These are phyloP conservation scores for Drosophila orena DNA, from an alignment of 1,140 invertebrate species.

Conservation along the genomic window DNA sequence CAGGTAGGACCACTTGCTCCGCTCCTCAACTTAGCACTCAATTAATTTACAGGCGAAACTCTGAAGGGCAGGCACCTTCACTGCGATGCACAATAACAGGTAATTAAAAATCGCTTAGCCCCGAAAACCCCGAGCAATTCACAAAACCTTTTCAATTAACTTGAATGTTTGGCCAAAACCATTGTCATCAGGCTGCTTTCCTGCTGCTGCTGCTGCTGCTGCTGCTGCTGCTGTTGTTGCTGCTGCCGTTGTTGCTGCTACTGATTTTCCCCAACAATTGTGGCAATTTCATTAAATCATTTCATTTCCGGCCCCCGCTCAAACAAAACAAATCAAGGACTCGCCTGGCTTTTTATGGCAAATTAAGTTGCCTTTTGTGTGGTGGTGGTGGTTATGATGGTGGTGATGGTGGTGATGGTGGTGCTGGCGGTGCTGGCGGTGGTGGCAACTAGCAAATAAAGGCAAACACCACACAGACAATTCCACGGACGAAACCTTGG, in stretches of 20 bases:
- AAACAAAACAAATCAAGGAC: constrained; percentile 72
- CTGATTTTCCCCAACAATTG: constrained; percentile 55
- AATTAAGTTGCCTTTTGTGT: constrained; percentile 66
- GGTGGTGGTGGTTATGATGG: constrained; percentile 1
- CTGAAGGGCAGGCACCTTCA: constrained; percentile 19
- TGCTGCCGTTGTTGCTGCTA: constrained; percentile 36
- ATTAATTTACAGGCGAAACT: constrained; percentile 52
- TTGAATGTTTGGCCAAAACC: constrained; percentile 55
- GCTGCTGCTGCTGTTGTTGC: constrained; percentile 25
- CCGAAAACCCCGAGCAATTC: constrained; percentile 18
- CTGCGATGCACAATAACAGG: constrained; percentile 52
- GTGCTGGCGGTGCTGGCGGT: constrained; percentile 3
- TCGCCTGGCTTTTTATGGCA: constrained; percentile 69
- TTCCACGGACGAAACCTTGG: constrained; percentile 39
- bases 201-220: constrained; percentile 24
- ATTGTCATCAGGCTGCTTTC: constrained; percentile 42
- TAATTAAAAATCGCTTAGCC: constrained; percentile 78
- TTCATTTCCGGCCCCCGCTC: constrained; percentile 69
- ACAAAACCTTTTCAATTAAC: constrained; percentile 74
- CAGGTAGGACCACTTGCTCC: constrained; percentile 30
- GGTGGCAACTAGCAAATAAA: constrained; percentile 59
- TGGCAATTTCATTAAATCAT: constrained; percentile 82
- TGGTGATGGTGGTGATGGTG: constrained; percentile 8
- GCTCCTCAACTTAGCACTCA: constrained; percentile 63
- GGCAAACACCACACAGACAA: constrained; percentile 58